A percentile compares a stretch with the other conserved stretches of the same genome.
These are phyloP conservation scores for Marisa cornuarietis DNA, from an alignment of 1,140 invertebrate species.

Conservation along the genomic window DNA sequence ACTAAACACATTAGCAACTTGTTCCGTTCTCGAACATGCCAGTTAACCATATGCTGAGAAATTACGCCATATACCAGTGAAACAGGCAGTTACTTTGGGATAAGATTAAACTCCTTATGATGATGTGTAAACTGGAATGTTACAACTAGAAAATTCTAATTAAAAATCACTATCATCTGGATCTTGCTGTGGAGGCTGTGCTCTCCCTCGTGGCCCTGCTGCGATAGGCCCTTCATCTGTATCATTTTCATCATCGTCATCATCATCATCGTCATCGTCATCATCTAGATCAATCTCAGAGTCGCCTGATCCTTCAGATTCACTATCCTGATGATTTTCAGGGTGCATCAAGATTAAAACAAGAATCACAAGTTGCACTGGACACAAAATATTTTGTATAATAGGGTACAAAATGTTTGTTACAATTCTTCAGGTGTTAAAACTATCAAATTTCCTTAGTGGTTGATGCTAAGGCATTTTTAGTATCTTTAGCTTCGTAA, in stretches of 20 bases:
- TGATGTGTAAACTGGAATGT: neutral
- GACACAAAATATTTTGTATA: neutral
- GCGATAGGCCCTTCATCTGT: slow-evolving; percentile 32
- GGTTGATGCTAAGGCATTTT: too few relatives aligned
- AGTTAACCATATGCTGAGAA: too few relatives aligned
- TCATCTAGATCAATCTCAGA: slow-evolving; percentile 58
- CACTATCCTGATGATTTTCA: slow-evolving; percentile 39
- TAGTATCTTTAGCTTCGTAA: too few relatives aligned
- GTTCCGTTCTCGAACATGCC: too few relatives aligned
- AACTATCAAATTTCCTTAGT: neutral
- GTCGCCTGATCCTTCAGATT: slow-evolving; percentile 47
- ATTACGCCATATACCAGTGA: too few relatives aligned
- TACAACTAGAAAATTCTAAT: neutral
- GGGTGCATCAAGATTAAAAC: slow-evolving; percentile 7
- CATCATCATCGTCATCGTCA: slow-evolving; percentile 55
- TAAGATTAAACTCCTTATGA: too few relatives aligned
- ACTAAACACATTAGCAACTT: too few relatives aligned
- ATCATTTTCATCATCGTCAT: slow-evolving; percentile 49
- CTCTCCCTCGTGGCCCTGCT: slow-evolving; percentile 31
- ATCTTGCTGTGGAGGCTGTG: slow-evolving; percentile 38
- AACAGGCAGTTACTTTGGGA: too few relatives aligned
- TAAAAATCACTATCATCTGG: slow-evolving; percentile 60
- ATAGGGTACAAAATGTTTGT: neutral
- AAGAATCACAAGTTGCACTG: neutral
- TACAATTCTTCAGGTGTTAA: neutral